These are phyloP conservation scores for Xiphydria camelus DNA, from an alignment of 2,888 invertebrate species.

Conservation along the genomic window DNA sequence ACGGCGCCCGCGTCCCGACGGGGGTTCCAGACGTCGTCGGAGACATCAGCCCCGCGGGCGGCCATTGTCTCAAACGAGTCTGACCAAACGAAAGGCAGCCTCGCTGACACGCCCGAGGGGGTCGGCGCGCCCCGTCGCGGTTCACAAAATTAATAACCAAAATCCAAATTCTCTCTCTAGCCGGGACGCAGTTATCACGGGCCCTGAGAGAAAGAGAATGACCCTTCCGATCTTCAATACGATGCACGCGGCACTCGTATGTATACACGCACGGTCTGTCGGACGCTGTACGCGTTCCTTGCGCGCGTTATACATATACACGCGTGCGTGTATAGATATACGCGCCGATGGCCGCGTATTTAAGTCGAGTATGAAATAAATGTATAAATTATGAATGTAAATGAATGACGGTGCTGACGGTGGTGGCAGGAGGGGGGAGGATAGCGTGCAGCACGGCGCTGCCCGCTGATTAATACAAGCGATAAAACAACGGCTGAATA, in stretches of 20 bases:
- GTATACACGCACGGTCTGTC: no score
- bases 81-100: conserved; percentile 19
- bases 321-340: no score
- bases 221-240: no score
- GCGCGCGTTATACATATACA: background rate
- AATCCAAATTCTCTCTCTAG: conserved; percentile 20
- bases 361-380: conserved; percentile 9
- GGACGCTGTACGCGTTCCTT: no score
- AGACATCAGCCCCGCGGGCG: conserved; percentile 54
- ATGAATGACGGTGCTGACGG: conserved; percentile 23
- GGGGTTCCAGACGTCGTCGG: conserved; percentile 55
- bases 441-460: conserved; percentile 31
- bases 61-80: conserved; percentile 53
- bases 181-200: background rate
- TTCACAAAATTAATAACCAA: conserved; percentile 46
- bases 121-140: conserved; percentile 43
- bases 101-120: conserved; percentile 46
- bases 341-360: no score
- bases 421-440: conserved; percentile 13
- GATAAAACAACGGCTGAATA: conserved; percentile 35
- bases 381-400: conserved; percentile 39
- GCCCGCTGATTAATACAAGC: conserved; percentile 32
- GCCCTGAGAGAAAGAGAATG: background rate
- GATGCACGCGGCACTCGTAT: no score
- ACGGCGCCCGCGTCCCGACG: conserved; percentile 43